Conservation (phyloP, 2,113 vertebrate species). For the Gymnarchus niloticus region DNA sequence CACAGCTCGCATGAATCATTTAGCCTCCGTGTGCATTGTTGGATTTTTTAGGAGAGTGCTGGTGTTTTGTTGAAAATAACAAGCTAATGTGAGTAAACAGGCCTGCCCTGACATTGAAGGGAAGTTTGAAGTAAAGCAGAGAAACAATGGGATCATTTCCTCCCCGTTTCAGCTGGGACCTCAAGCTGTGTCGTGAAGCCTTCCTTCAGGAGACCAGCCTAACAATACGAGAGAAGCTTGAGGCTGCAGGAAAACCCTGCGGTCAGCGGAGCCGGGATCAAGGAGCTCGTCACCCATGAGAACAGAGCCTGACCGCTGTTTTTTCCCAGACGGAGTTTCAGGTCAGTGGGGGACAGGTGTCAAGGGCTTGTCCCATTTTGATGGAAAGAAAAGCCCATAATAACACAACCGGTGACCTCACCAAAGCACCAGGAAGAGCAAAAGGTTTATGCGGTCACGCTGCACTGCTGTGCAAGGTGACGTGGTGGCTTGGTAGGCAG, state of each 20-base stretch:
- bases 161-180: slow-evolving; percentile 35
- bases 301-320: background rate
- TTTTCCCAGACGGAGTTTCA: slow-evolving; percentile 32
- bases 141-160: slow-evolving; percentile 68
- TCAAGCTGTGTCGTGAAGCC: slow-evolving; percentile 23
- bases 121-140: slow-evolving; percentile 48
- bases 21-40: background rate
- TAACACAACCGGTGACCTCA: slow-evolving; percentile 58
- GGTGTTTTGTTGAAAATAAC: slow-evolving; percentile 24
- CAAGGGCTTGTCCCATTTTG: slow-evolving; percentile 38
- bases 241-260: slow-evolving; percentile 23
- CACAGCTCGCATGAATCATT: background rate
- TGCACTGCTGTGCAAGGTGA: background rate
- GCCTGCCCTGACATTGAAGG: slow-evolving; percentile 43
- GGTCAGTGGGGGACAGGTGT: slow-evolving; percentile 42
- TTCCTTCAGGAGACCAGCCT: background rate
- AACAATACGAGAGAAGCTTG: slow-evolving; percentile 25
- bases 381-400: slow-evolving; percentile 60
- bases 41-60: slow-evolving; percentile 19
- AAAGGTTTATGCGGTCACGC: background rate
- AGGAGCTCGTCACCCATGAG: slow-evolving; percentile 22
- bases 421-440: too few relatives aligned
- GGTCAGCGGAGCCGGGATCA: slow-evolving; percentile 34
- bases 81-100: slow-evolving; percentile 37
- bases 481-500: background rate